These are phyloP conservation scores for Chironomus tentans DNA, from an alignment of 2,888 invertebrate species.

Conservation along the genomic window DNA sequence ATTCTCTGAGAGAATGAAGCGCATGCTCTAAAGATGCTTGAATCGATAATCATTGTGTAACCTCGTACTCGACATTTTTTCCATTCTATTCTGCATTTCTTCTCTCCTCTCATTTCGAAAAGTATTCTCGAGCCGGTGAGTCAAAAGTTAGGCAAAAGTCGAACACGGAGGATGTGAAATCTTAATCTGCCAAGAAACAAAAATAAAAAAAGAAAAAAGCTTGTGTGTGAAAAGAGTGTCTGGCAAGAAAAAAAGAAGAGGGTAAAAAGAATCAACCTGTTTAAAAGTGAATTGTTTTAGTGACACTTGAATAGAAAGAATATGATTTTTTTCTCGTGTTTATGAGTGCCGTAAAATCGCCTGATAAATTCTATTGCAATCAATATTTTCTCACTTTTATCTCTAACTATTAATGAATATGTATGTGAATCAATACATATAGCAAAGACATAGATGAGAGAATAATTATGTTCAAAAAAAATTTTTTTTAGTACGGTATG, in stretches of 20 bases:
- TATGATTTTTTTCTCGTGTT: neutral
- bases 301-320: neutral
- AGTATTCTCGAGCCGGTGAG: constrained; percentile 1
- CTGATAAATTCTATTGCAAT: neutral
- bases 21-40: constrained; percentile 3
- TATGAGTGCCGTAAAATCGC: neutral
- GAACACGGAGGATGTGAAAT: neutral
- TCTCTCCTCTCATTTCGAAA: neutral
- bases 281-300: neutral
- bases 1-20: neutral
- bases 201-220: neutral
- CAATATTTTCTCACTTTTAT: neutral
- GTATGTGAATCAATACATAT: too few species aligned
- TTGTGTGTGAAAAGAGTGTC: neutral
- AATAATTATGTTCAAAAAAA: too few species aligned
- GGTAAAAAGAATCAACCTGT: neutral
- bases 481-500: too few species aligned
- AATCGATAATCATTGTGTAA: constrained; percentile 14
- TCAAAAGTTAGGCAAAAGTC: constrained; percentile 1
- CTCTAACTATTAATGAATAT: too few species aligned
- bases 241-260: neutral
- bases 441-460: too few species aligned
- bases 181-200: neutral
- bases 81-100: neutral
- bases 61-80: constrained; percentile 7